A percentile compares a stretch with the other conserved stretches of the same genome.
These are phyloP conservation scores for Drosophila athabasca DNA, from an alignment of 1,140 invertebrate species.

Conservation along the genomic window DNA sequence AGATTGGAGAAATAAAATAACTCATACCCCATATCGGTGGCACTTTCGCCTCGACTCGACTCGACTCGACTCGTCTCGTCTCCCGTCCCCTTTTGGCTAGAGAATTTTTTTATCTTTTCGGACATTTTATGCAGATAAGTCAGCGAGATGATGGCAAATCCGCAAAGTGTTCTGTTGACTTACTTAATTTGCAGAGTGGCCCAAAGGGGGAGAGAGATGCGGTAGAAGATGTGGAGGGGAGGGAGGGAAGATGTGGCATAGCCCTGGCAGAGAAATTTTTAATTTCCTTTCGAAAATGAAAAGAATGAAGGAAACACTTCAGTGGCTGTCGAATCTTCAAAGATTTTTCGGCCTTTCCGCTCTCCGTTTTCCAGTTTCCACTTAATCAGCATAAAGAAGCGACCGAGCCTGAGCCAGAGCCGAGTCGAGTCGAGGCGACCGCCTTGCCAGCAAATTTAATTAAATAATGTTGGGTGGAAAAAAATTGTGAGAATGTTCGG, in stretches of 20 bases:
- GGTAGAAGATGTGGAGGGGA: neutral
- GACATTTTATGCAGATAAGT: conserved; percentile 74
- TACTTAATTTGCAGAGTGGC: conserved; percentile 77
- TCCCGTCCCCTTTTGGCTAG: neutral
- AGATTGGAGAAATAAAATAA: conserved; percentile 46
- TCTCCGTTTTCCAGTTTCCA: conserved; percentile 29
- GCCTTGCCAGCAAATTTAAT: conserved; percentile 71
- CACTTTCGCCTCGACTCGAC: conserved; percentile 9
- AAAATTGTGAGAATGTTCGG: conserved; percentile 70
- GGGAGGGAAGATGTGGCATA: neutral
- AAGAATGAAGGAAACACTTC: conserved; percentile 33
- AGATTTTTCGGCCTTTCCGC: conserved; percentile 34
- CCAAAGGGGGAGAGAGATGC: conserved; percentile 18
- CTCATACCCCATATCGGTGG: conserved; percentile 54
- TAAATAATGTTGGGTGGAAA: conserved; percentile 62
- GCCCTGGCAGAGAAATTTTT: conserved; percentile 59
- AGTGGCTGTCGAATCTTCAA: conserved; percentile 54
- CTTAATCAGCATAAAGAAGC: conserved; percentile 75
- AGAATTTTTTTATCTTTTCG: conserved; percentile 19
- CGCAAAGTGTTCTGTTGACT: conserved; percentile 82
- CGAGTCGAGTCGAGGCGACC: neutral
- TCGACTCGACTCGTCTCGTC: neutral
- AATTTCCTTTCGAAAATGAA: conserved; percentile 57
- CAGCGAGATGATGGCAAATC: conserved; percentile 60
- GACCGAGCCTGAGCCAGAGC: too few species aligned